These are phyloP conservation scores for Patiria miniata DNA, from an alignment of 35 echinoderm and acorn worm genomes.

Conservation along the genomic window DNA sequence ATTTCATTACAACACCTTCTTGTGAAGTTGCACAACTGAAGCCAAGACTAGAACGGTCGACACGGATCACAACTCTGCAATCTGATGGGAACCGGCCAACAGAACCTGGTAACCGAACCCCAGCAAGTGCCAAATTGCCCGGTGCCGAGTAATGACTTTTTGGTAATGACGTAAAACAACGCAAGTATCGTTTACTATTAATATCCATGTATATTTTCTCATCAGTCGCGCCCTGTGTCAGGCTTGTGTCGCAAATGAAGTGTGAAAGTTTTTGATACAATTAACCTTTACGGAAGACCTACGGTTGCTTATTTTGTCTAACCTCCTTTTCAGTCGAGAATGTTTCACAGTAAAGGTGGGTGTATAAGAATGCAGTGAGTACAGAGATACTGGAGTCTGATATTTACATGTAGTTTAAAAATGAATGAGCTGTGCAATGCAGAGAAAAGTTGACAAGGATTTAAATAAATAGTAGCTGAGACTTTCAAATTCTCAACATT, in stretches of 20 bases:
- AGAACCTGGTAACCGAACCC: neutral
- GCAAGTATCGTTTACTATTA: neutral
- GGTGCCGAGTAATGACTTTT: neutral
- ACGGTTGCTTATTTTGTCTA: too few species aligned
- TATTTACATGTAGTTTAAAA: too few species aligned
- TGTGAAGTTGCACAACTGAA: neutral
- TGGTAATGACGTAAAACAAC: constrained; percentile 7
- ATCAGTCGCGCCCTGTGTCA: neutral
- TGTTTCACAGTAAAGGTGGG: too few species aligned
- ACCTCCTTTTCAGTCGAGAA: too few species aligned
- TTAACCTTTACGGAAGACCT: neutral
- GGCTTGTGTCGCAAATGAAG: neutral
- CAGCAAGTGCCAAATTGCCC: neutral
- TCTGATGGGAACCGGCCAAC: neutral
- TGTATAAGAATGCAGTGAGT: too few species aligned
- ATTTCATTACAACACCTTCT: constrained; percentile 11
- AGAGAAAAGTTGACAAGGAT: too few species aligned
- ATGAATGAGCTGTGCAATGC: too few species aligned
- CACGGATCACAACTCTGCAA: neutral
- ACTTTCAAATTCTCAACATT: too few species aligned
- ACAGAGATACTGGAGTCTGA: too few species aligned
- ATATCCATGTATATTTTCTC: neutral
- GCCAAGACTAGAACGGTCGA: neutral
- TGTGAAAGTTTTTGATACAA: neutral
- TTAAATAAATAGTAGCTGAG: too few species aligned